Conservation (phyloP, 23 tunicate genomes). For the Styela clava region DNA sequence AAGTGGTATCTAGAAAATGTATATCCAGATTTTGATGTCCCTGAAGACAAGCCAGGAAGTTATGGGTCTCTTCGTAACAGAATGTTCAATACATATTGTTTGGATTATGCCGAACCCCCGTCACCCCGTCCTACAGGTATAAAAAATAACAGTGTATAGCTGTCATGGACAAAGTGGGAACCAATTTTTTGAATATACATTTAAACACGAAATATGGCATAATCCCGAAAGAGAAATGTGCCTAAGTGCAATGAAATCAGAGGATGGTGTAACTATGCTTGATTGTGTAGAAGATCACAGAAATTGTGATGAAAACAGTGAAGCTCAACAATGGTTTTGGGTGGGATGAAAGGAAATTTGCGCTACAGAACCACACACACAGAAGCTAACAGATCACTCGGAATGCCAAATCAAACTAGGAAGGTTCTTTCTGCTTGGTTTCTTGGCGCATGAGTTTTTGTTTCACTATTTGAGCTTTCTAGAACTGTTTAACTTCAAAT, state of each 20-base stretch:
- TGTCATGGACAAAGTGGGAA: constrained; percentile 99
- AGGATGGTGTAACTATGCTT: constrained; percentile 67
- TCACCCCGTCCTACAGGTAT: constrained; percentile 73
- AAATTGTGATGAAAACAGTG: constrained; percentile 12
- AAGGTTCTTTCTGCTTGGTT: too few relatives aligned
- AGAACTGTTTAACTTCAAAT: not conserved
- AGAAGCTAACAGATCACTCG: not conserved
- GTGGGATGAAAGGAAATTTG: not conserved
- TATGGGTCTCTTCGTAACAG: constrained; percentile 82
- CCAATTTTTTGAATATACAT: constrained; percentile 93
- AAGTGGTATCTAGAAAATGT: constrained; percentile 90
- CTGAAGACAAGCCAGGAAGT: constrained; percentile 84
- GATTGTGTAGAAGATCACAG: constrained; percentile 65
- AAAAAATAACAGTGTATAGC: constrained; percentile 66
- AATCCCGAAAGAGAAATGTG: constrained; percentile 99
- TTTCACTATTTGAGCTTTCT: not conserved
- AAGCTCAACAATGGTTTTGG: constrained; percentile 32
- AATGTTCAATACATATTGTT: constrained; percentile 64
- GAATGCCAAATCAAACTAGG: too few relatives aligned
- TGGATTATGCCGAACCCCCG: constrained; percentile 95
- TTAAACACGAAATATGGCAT: constrained; percentile 70
- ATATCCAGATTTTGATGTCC: constrained; percentile 93
- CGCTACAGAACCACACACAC: too few relatives aligned
- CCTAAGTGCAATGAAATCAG: constrained; percentile 50
- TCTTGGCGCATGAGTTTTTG: not conserved